Evolutionary conservation across 1,140 invertebrate species (phyloP).

Genomic region (Temnothorax curvispinosus): DNA sequence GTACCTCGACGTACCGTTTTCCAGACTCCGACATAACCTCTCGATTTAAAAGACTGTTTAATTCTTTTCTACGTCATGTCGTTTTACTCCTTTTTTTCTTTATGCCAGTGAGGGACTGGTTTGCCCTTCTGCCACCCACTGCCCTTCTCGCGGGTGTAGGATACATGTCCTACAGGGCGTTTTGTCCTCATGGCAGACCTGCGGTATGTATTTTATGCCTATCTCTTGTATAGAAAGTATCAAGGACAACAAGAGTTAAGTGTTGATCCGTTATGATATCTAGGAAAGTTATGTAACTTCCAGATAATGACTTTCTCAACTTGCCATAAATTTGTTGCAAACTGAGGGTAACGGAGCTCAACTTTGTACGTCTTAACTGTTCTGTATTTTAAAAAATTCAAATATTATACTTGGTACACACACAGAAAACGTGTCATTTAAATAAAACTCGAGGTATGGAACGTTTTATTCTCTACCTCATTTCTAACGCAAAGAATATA

Average conservation of each 20-base stretch:
- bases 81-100: not conserved
- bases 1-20: not conserved
- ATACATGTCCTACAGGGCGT: constrained; percentile 91
- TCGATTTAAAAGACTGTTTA: not conserved
- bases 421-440: not conserved
- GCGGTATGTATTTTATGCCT: constrained; percentile 72
- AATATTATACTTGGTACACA: not conserved
- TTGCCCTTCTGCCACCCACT: constrained; percentile 91
- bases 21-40: constrained; percentile 6
- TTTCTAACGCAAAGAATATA: not conserved
- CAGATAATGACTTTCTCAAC: not conserved
- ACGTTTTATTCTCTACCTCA: not conserved
- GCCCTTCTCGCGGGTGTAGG: constrained; percentile 90
- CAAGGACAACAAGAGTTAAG: constrained; percentile 23
- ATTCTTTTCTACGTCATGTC: not conserved
- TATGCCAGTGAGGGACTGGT: constrained; percentile 91
- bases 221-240: not conserved
- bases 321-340: not conserved
- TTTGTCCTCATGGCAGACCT: constrained; percentile 88
- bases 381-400: not conserved
- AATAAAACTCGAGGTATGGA: not conserved
- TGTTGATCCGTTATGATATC: not conserved
- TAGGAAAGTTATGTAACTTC: constrained; percentile 38
- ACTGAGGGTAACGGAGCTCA: not conserved
- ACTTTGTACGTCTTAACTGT: not conserved